Evolutionary conservation across 1,140 invertebrate species (phyloP).

Genomic region (Psix sp.): DNA sequence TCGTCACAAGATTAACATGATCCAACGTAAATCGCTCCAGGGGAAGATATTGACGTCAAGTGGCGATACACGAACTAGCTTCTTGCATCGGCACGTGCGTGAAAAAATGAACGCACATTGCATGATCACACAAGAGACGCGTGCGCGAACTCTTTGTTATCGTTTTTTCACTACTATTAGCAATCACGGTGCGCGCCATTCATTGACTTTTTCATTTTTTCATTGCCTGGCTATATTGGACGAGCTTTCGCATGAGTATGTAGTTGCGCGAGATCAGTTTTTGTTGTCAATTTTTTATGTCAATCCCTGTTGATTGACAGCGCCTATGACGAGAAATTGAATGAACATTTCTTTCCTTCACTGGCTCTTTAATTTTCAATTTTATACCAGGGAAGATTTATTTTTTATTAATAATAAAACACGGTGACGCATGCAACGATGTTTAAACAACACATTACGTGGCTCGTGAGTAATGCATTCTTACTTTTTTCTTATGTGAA

Average conservation of each 20-base stretch:
- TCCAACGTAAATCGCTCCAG: background rate
- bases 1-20: constrained; percentile 18
- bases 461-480: too few relatives aligned
- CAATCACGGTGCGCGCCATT: constrained; percentile 2
- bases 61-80: constrained; percentile 16
- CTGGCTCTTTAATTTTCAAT: too few relatives aligned
- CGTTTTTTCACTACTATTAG: background rate
- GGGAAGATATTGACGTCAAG: constrained; percentile 17
- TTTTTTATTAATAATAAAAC: too few relatives aligned
- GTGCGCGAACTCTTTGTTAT: constrained; percentile 27
- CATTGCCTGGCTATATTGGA: constrained; percentile 6
- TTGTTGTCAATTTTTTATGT: too few relatives aligned
- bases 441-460: background rate
- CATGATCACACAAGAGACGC: constrained; percentile 31
- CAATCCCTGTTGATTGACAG: too few relatives aligned
- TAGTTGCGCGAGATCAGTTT: too few relatives aligned
- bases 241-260: background rate
- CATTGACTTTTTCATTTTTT: constrained; percentile 22
- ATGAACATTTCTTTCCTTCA: too few relatives aligned
- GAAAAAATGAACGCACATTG: constrained; percentile 44
- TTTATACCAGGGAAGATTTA: too few relatives aligned
- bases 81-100: constrained; percentile 34
- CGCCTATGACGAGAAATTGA: too few relatives aligned
- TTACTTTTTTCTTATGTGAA: too few relatives aligned
- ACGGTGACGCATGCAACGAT: too few relatives aligned